phyloP scores from a whole-genome alignment of 2,888 invertebrate species.

The Physocephala rufipes region DNA sequence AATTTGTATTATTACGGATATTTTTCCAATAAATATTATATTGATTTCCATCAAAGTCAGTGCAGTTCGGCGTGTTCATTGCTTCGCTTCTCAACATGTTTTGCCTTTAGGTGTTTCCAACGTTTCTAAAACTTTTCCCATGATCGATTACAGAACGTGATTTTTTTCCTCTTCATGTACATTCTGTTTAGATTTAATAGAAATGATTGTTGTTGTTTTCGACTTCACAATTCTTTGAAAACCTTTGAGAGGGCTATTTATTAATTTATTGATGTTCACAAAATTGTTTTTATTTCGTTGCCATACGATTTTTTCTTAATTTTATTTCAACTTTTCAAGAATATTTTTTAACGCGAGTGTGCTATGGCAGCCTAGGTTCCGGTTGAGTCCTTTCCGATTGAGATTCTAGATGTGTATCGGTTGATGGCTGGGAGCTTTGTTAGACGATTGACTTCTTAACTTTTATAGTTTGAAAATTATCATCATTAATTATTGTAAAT shows the following conservation, averaged over 20 bases:
- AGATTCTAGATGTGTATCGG: neutral
- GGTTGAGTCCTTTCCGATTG: neutral
- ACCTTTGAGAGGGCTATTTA: conserved; percentile 37
- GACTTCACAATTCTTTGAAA: neutral
- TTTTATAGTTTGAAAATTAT: neutral
- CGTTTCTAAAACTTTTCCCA: conserved; percentile 18
- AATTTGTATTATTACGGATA: conserved; percentile 1
- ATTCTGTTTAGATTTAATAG: conserved; percentile 13
- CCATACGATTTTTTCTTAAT: conserved; percentile 37
- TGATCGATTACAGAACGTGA: neutral
- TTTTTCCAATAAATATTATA: conserved; percentile 17
- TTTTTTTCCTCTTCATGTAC: neutral
- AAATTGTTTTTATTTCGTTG: conserved; percentile 34
- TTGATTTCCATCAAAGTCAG: conserved; percentile 5
- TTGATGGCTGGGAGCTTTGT: conserved; percentile 5
- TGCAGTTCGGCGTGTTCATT: conserved; percentile 4
- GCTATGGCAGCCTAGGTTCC: neutral
- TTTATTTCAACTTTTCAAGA: conserved; percentile 36
- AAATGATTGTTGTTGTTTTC: conserved; percentile 6
- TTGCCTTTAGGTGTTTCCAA: neutral
- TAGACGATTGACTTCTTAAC: neutral
- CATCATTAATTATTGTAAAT: neutral
- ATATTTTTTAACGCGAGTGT: neutral
- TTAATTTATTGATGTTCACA: conserved; percentile 27
- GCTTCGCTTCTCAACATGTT: conserved; percentile 14